These are phyloP conservation scores for Panthera leo DNA, from an alignment of 2,113 vertebrate species.

Conservation along the genomic window DNA sequence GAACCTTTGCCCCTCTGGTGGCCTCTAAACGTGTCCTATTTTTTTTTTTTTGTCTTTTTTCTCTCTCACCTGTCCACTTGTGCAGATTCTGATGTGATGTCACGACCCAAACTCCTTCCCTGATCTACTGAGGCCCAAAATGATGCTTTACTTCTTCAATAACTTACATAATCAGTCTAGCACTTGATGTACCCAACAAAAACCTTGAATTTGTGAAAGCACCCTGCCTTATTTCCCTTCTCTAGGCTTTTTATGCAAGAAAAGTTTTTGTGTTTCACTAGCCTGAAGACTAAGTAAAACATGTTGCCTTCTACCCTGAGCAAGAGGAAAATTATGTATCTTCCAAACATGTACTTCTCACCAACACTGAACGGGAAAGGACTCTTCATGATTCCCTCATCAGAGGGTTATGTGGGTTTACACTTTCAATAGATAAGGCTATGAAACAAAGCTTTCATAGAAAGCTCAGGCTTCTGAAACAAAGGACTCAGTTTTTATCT, in stretches of 20 bases:
- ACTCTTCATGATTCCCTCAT: neutral
- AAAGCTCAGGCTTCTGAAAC: neutral
- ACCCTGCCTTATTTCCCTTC: neutral
- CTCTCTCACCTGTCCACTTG: neutral
- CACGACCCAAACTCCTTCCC: neutral
- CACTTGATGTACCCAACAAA: neutral
- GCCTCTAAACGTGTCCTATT: neutral
- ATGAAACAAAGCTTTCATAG: no score
- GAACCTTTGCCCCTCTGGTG: neutral
- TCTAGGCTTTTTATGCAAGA: neutral
- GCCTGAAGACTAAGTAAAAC: neutral
- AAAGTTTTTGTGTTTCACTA: neutral
- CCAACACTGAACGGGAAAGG: neutral
- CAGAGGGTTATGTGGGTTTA: neutral
- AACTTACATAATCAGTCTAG: neutral
- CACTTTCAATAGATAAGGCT: neutral
- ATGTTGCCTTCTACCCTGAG: neutral
- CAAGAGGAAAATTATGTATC: neutral
- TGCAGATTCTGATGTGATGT: neutral
- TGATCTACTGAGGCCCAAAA: neutral
- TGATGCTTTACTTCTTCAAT: neutral
- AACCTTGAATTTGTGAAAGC: slow-evolving; percentile 1
- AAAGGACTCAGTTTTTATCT: neutral
- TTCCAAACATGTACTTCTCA: neutral
- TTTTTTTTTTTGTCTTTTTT: neutral